Evolutionary conservation across 92 coral and sea anemone genomes (phyloP).

Genomic region (Phymanthus crucifer): DNA sequence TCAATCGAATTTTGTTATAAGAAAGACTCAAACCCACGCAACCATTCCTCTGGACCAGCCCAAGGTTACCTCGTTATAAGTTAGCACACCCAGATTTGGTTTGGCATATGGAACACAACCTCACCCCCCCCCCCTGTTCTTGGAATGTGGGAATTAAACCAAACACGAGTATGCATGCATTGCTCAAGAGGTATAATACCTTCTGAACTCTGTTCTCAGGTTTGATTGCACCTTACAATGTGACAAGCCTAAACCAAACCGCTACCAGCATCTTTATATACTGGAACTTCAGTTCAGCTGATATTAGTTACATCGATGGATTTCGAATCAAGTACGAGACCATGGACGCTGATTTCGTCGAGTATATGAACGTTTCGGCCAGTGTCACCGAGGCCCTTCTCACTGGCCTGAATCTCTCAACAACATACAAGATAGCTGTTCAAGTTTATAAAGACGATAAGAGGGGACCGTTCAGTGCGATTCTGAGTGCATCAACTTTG

Average conservation of each 20-base stretch:
- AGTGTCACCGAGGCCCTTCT: background rate
- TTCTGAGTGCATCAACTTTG: background rate
- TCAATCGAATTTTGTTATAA: too few species aligned
- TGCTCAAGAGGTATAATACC: too few species aligned
- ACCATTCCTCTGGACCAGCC: too few species aligned
- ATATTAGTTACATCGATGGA: background rate
- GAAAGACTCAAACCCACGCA: too few species aligned
- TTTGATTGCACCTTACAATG: slow-evolving; percentile 17
- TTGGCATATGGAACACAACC: too few species aligned
- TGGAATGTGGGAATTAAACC: too few species aligned
- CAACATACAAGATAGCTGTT: background rate
- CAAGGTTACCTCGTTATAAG: too few species aligned
- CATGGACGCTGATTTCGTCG: background rate
- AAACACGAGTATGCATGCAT: too few species aligned
- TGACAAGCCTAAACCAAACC: background rate
- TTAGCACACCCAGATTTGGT: too few species aligned
- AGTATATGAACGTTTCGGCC: background rate
- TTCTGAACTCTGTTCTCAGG: background rate
- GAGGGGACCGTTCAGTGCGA: background rate
- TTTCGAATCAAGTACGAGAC: slow-evolving; percentile 1
- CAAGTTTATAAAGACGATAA: background rate
- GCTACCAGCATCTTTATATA: background rate
- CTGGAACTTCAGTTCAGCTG: slow-evolving; percentile 18
- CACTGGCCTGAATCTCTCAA: background rate
- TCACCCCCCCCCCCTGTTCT: too few species aligned